phyloP scores from a whole-genome alignment of 92 coral and sea anemone genomes.

The Epizoanthus scotinus region DNA sequence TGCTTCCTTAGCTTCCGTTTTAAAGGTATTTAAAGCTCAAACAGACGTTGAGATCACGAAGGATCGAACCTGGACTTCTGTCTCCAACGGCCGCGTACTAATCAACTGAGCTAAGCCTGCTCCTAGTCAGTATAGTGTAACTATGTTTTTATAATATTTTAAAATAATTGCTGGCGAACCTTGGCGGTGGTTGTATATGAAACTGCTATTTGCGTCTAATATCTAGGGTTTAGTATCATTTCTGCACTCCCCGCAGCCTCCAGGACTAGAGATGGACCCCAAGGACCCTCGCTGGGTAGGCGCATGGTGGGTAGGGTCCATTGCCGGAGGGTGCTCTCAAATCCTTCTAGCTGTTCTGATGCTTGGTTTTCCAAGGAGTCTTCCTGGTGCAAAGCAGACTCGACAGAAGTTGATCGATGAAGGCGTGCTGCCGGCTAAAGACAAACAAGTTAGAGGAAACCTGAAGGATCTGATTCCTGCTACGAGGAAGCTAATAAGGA shows the following conservation, averaged over 20 bases:
- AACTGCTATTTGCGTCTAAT: too few relatives aligned
- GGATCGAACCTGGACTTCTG: too few relatives aligned
- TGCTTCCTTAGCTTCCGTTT: too few relatives aligned
- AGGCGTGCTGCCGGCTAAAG: background rate
- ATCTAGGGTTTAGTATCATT: background rate
- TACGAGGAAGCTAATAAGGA: background rate
- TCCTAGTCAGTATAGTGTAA: too few relatives aligned
- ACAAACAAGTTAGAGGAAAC: background rate
- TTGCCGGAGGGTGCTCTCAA: background rate
- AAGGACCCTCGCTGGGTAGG: constrained; percentile 25
- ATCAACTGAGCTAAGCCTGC: too few relatives aligned
- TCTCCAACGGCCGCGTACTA: too few relatives aligned
- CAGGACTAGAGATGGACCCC: background rate
- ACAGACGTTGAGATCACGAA: too few relatives aligned
- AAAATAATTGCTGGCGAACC: too few relatives aligned
- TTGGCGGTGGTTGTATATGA: too few relatives aligned
- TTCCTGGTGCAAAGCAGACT: background rate
- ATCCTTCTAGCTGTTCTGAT: constrained; percentile 4
- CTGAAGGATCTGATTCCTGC: constrained; percentile 15
- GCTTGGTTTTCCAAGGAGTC: constrained; percentile 4
- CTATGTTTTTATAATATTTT: too few relatives aligned
- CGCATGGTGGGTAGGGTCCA: constrained; percentile 16
- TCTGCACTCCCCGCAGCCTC: background rate
- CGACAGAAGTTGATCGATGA: constrained; percentile 8
- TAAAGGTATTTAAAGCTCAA: too few relatives aligned